These are phyloP conservation scores for Hippolais icterina DNA, from an alignment of 2,113 vertebrate species.

Conservation along the genomic window DNA sequence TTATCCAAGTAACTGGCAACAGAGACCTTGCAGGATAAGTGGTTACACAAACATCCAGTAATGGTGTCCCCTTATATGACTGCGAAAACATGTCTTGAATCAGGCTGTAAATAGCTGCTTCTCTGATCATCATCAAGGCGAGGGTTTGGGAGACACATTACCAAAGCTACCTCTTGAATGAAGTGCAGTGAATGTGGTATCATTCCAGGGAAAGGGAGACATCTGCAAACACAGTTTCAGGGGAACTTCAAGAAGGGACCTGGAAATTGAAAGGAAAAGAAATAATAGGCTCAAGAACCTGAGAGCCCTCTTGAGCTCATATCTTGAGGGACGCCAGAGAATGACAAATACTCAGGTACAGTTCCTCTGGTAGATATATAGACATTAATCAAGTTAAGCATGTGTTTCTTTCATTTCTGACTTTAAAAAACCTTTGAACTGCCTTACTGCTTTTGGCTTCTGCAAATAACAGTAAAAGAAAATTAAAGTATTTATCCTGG, in stretches of 20 bases:
- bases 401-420: not conserved
- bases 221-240: not conserved
- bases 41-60: not conserved
- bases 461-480: not conserved
- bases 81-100: not conserved
- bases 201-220: not conserved
- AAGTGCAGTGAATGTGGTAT: not conserved
- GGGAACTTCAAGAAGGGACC: not conserved
- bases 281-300: not conserved
- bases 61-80: not conserved
- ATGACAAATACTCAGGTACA: not conserved
- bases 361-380: not conserved
- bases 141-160: not conserved
- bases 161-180: not conserved
- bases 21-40: not conserved
- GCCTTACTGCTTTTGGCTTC: not conserved
- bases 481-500: not conserved
- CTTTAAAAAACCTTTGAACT: not conserved
- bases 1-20: not conserved
- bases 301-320: not conserved
- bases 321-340: not conserved
- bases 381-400: not conserved
- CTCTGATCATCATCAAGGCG: not conserved
- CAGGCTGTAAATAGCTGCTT: not conserved
- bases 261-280: not conserved